phyloP scores from a whole-genome alignment of 1,140 invertebrate genomes.

The Euwallacea similis region DNA sequence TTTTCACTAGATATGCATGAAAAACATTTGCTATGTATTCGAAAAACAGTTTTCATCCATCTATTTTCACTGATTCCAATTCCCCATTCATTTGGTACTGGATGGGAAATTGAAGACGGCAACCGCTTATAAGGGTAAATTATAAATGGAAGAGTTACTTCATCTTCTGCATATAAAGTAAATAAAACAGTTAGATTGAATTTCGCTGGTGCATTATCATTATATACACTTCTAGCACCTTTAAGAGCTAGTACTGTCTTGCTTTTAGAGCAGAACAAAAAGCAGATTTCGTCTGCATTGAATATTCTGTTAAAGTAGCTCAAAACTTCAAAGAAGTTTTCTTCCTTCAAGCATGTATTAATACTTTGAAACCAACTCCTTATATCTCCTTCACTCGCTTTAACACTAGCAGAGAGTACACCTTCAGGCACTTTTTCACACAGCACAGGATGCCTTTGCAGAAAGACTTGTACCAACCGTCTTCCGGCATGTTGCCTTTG shows the following conservation, averaged over 20 bases:
- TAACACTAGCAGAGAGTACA: constrained; percentile 42
- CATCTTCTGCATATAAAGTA: constrained; percentile 35
- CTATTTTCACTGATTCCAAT: constrained; percentile 48
- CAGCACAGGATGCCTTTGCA: constrained; percentile 46
- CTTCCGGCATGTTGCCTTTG: constrained; percentile 45
- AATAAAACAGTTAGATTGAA: constrained; percentile 39
- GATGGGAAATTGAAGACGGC: constrained; percentile 42
- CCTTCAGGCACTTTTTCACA: constrained; percentile 41
- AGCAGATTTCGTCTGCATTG: constrained; percentile 52
- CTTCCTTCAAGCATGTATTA: constrained; percentile 42
- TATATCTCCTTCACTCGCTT: constrained; percentile 44
- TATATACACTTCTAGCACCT: constrained; percentile 46
- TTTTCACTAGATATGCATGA: constrained; percentile 42
- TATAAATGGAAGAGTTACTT: constrained; percentile 41
- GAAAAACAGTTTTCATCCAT: constrained; percentile 53
- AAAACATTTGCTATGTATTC: constrained; percentile 51
- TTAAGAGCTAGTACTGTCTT: too few relatives aligned
- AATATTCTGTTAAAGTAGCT: constrained; percentile 44
- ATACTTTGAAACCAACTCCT: constrained; percentile 47
- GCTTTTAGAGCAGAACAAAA: constrained; percentile 49
- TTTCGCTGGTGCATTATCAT: constrained; percentile 42
- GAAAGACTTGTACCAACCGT: constrained; percentile 49
- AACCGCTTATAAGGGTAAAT: constrained; percentile 42
- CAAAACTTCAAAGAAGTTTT: constrained; percentile 44
- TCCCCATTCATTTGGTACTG: constrained; percentile 47